Evolutionary conservation across 2,113 vertebrate genomes (phyloP).

Genomic region (Cyrtonyx montezumae): DNA sequence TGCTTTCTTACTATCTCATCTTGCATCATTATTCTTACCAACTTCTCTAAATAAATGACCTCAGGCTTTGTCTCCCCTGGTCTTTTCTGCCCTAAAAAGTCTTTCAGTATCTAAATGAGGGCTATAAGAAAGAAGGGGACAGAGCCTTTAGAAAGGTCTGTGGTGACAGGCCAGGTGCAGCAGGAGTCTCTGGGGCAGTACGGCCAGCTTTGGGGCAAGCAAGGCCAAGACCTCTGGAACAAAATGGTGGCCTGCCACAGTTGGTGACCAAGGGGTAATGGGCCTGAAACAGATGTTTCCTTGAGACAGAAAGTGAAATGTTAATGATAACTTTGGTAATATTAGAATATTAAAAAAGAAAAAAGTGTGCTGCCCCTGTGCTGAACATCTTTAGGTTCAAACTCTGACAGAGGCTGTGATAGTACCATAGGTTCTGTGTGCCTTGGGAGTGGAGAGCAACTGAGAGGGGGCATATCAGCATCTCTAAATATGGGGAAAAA

Average conservation of each 20-base stretch:
- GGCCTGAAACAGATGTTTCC: background rate
- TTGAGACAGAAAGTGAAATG: background rate
- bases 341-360: background rate
- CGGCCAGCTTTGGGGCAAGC: background rate
- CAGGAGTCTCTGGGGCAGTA: background rate
- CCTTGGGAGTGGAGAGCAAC: fast-evolving
- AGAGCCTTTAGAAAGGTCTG: too few relatives aligned
- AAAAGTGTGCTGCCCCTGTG: background rate
- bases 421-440: fast-evolving
- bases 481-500: background rate
- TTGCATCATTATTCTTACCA: background rate
- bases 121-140: too few relatives aligned
- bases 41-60: background rate
- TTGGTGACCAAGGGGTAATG: background rate
- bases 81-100: background rate
- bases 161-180: background rate
- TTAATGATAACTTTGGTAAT: background rate
- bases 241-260: background rate
- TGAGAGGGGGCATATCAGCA: background rate
- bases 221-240: background rate
- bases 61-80: background rate
- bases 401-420: background rate
- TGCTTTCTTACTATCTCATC: background rate
- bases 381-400: background rate
- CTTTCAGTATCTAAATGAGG: too few relatives aligned